Conservation (phyloP, 2,888 invertebrate species). For the Agrilus biguttatus region DNA sequence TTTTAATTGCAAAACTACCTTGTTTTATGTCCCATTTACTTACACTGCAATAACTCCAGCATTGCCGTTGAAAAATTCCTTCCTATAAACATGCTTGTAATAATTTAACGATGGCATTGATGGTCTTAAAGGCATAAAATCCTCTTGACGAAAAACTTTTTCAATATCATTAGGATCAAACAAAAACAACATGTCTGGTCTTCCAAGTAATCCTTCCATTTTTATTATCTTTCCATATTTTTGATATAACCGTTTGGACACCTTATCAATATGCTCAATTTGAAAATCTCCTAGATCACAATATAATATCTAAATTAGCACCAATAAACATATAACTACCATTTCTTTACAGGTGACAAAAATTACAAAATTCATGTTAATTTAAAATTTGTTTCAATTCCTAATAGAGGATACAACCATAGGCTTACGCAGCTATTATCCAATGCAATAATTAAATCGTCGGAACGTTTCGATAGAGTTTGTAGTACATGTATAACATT, state of each 20-base stretch:
- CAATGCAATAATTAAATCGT: too few relatives aligned
- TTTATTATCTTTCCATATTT: constrained; percentile 55
- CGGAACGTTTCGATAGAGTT: too few relatives aligned
- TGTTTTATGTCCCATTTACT: constrained; percentile 22
- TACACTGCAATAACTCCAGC: constrained; percentile 63
- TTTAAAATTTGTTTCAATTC: too few relatives aligned
- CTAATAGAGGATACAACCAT: too few relatives aligned
- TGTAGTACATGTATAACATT: too few relatives aligned
- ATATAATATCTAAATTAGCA: background rate
- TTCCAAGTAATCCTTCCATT: constrained; percentile 48
- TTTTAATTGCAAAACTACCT: too few relatives aligned
- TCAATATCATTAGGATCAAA: constrained; percentile 59
- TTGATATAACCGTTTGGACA: constrained; percentile 41
- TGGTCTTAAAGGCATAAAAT: constrained; percentile 51
- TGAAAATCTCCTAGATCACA: constrained; percentile 41
- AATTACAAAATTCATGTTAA: too few relatives aligned
- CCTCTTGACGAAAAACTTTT: constrained; percentile 52
- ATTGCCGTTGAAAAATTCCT: constrained; percentile 51
- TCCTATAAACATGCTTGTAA: constrained; percentile 53
- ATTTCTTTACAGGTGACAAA: too few relatives aligned
- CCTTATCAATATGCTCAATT: constrained; percentile 51
- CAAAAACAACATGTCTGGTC: constrained; percentile 60
- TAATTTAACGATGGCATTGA: constrained; percentile 64
- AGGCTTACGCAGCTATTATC: too few relatives aligned
- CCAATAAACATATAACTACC: too few relatives aligned